Evolutionary conservation across 2,113 vertebrate genomes (phyloP).

Genomic region (Psittacula cyanocephala): DNA sequence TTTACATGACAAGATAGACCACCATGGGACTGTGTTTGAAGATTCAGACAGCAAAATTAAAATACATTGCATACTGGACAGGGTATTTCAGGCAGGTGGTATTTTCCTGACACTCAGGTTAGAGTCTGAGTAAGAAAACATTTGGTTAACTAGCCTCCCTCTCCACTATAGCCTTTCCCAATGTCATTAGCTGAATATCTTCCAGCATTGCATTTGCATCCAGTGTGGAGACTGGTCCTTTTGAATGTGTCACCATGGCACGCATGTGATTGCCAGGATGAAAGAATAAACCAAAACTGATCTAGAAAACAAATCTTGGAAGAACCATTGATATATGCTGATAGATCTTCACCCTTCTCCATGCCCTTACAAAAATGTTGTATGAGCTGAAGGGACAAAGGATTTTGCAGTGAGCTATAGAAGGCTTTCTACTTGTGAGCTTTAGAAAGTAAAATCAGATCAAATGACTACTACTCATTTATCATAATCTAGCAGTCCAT

Average conservation of each 20-base stretch:
- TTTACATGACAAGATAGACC: slow-evolving; percentile 22
- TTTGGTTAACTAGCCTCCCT: not conserved
- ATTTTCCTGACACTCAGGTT: not conserved
- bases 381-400: not conserved
- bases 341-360: not conserved
- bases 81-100: not conserved
- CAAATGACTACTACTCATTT: not conserved
- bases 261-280: not conserved
- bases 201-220: not conserved
- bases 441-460: not conserved
- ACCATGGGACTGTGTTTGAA: slow-evolving; percentile 6
- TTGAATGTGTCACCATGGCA: not conserved
- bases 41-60: not conserved
- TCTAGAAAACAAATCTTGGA: not conserved
- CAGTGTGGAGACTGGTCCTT: not conserved
- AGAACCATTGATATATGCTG: not conserved
- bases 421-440: not conserved
- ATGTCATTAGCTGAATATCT: not conserved
- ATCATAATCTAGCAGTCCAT: not conserved
- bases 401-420: not conserved
- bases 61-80: not conserved
- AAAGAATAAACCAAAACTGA: not conserved
- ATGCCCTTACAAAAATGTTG: not conserved
- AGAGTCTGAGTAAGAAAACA: not conserved
- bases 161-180: not conserved